Base-by-base conservation (phyloP, 1,140 invertebrate species). In the Doryteuthis pealeii region DNA sequence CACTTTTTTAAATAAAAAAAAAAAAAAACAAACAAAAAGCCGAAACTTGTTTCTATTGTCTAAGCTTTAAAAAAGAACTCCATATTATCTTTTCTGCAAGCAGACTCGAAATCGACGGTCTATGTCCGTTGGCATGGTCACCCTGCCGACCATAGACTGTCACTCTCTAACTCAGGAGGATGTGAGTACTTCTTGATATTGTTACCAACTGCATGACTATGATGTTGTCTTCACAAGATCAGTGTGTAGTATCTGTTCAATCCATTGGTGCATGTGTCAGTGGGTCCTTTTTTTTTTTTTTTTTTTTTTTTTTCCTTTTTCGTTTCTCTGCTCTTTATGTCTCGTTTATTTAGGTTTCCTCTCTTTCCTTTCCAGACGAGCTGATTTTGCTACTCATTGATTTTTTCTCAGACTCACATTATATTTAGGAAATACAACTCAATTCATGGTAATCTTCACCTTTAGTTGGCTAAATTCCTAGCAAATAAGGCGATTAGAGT, bases 71-170 rank as follows among this genome's bases (percentile, higher is more conserved):
- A n/a, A n/a, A 26, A 18, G 15, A 8, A 68, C 66, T 22, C 28
- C 3, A 28, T 68, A 18, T 68, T 68, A 18, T 68, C 31, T 68
- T 68, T 32, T 22, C 31, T 62, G 32, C 26, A 68, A 68, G 66
- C 66, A 68, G 28, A 22, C 66, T n/a, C 32, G 49, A 66, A 70
- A 71, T 54, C 40, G 93, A 87, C 92, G 94, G 86, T 92, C 92
- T 84, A 91, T 93, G 78, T 93, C 94, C 79, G 93, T 95, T 92
- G 94, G 94, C 81, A 91, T 93, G 87, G 95, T 93, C 89, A 94
- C 93, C 82, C 93, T 95, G 88, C 92, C 95, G 90, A 92, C 91
- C 89, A 91, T 96, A 88, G 92, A 92, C 88, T 95, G 94, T 83
- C 91, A 91, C 90, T 94, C 95, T 87, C 91, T 94, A 88, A 91